These are phyloP conservation scores for Hippoglossus hippoglossus DNA, from an alignment of 2,797 vertebrate genomes.

Conservation along the genomic window DNA sequence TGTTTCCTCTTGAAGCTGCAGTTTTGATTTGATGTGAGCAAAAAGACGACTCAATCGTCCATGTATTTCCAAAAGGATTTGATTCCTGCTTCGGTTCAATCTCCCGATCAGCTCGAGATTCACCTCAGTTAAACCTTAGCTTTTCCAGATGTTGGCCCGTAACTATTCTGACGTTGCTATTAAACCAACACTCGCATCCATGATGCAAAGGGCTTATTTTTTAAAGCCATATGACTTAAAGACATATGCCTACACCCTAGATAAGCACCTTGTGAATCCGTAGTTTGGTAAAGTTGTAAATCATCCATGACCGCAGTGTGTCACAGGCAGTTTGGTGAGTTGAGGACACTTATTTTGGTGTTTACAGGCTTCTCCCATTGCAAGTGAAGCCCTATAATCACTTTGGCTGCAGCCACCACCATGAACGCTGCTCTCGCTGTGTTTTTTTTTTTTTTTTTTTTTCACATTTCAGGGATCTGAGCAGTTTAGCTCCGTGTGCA, in stretches of 20 bases:
- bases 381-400: constrained; percentile 5
- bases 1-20: constrained; percentile 8
- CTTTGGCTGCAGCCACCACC: constrained; percentile 1
- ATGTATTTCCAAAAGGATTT: neutral
- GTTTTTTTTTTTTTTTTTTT: neutral
- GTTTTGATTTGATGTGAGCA: constrained; percentile 7
- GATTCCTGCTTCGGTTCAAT: no score
- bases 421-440: constrained; percentile 10
- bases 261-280: constrained; percentile 29
- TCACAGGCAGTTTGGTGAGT: neutral
- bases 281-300: neutral
- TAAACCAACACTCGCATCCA: no score
- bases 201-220: no score
- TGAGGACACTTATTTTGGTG: constrained; percentile 11
- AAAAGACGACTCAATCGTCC: neutral
- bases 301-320: neutral
- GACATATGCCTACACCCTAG: neutral
- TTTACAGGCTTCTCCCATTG: neutral
- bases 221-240: neutral
- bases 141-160: neutral
- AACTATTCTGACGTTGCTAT: no score
- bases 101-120: neutral
- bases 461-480: neutral
- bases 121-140: neutral
- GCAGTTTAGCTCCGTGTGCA: neutral